Conservation (phyloP, 1,140 invertebrate species). For the Diabrotica undecimpunctata region DNA sequence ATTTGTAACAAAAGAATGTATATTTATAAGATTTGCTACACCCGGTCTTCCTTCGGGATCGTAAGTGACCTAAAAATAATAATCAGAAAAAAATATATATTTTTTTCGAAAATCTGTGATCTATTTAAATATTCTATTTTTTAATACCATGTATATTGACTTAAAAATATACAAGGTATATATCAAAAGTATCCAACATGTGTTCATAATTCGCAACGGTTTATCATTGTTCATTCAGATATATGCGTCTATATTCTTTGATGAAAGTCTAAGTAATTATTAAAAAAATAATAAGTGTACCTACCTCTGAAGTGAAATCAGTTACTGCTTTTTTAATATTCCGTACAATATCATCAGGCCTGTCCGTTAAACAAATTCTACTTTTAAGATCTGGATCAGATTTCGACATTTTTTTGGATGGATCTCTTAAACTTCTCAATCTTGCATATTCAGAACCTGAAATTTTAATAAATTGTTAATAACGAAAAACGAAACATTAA, state of each 20-base stretch:
- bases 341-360: conserved; percentile 67
- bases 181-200: too few species aligned
- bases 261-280: too few species aligned
- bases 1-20: conserved; percentile 75
- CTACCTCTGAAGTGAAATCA: conserved; percentile 76
- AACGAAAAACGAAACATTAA: too few species aligned
- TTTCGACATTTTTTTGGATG: conserved; percentile 96
- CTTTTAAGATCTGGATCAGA: conserved; percentile 77
- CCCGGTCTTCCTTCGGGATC: conserved; percentile 76
- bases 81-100: background rate
- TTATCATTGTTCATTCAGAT: too few species aligned
- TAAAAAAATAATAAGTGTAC: background rate
- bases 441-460: conserved; percentile 57
- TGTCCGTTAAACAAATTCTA: conserved; percentile 77
- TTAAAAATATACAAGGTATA: too few species aligned
- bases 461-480: too few species aligned
- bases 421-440: conserved; percentile 78
- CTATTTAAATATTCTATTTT: too few species aligned
- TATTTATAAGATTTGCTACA: conserved; percentile 82
- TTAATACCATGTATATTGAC: too few species aligned
- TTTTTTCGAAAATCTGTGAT: too few species aligned
- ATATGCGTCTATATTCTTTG: too few species aligned
- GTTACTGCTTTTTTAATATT: conserved; percentile 92
- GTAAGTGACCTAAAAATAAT: conserved; percentile 62
- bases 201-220: too few species aligned